Evolutionary conservation across 2,113 vertebrate species (phyloP).

Genomic region (Aythya baeri): DNA sequence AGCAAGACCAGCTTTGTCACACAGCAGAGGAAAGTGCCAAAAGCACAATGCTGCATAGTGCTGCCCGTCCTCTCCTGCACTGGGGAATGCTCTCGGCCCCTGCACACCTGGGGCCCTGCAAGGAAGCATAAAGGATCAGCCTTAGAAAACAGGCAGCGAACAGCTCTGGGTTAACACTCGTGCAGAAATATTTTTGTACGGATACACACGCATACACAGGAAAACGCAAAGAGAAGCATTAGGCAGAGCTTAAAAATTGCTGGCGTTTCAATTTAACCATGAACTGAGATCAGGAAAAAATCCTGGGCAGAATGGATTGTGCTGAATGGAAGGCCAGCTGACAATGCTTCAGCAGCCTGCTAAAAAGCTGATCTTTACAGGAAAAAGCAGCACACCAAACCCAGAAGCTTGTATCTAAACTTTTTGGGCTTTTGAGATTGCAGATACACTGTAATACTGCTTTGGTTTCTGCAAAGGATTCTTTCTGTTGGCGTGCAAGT

Average conservation of each 20-base stretch:
- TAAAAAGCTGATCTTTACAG: not conserved
- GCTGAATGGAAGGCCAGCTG: not conserved
- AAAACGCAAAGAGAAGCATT: not conserved
- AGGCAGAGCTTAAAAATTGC: not conserved
- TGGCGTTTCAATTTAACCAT: not conserved
- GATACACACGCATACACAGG: not conserved
- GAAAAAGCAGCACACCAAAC: not conserved
- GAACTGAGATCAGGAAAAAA: not conserved
- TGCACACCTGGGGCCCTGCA: not conserved
- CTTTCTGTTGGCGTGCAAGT: not conserved
- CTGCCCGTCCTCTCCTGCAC: not conserved
- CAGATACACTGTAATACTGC: not conserved
- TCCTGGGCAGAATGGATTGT: not conserved
- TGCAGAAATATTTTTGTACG: fast-evolving
- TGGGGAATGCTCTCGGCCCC: not conserved
- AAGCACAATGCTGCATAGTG: fast-evolving
- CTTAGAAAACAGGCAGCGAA: not conserved
- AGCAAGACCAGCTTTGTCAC: not conserved
- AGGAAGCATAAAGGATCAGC: not conserved
- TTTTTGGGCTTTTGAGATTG: not conserved
- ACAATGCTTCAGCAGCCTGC: not conserved
- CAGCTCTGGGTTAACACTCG: not conserved
- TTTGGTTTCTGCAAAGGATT: not conserved
- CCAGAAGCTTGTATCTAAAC: not conserved
- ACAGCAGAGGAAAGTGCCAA: not conserved